These are phyloP conservation scores for Crocidura indochinensis DNA, from an alignment of 2,797 vertebrate genomes.

Conservation along the genomic window DNA sequence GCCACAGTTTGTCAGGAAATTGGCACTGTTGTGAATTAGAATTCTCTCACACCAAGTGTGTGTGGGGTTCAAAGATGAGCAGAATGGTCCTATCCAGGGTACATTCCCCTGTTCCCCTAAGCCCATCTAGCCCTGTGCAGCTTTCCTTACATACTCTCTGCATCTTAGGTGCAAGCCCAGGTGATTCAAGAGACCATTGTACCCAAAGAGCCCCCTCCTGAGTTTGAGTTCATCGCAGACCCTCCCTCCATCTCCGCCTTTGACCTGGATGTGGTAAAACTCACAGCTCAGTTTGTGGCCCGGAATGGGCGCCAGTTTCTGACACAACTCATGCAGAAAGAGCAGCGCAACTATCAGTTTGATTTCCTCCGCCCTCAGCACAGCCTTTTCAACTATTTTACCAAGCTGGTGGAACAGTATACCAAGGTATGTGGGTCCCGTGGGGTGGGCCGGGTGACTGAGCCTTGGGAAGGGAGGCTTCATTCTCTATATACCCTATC, in stretches of 20 bases:
- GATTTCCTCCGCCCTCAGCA: constrained; percentile 99
- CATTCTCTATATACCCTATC: neutral
- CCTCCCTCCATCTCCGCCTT: constrained; percentile 99
- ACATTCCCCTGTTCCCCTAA: neutral
- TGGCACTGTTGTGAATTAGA: neutral
- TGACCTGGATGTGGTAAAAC: constrained; percentile 98
- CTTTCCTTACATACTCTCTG: neutral
- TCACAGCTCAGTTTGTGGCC: constrained; percentile 98
- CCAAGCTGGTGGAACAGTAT: constrained; percentile 99
- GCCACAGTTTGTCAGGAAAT: neutral
- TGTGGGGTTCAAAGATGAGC: neutral
- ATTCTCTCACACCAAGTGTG: neutral
- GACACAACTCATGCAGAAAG: constrained; percentile 99
- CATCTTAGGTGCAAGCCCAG: constrained; percentile 95
- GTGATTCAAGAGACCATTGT: constrained; percentile 97
- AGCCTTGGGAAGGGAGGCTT: neutral
- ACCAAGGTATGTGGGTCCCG: constrained; percentile 94
- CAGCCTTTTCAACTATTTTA: constrained; percentile 99
- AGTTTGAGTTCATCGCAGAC: constrained; percentile 98
- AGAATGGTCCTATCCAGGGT: neutral
- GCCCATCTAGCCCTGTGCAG: neutral
- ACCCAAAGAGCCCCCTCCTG: constrained; percentile 97
- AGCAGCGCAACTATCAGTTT: constrained; percentile 99
- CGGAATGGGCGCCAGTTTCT: constrained; percentile 98
- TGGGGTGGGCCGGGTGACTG: neutral